Evolutionary conservation across 2,888 invertebrate genomes (phyloP).

Genomic region (Drosophila bunnanda): DNA sequence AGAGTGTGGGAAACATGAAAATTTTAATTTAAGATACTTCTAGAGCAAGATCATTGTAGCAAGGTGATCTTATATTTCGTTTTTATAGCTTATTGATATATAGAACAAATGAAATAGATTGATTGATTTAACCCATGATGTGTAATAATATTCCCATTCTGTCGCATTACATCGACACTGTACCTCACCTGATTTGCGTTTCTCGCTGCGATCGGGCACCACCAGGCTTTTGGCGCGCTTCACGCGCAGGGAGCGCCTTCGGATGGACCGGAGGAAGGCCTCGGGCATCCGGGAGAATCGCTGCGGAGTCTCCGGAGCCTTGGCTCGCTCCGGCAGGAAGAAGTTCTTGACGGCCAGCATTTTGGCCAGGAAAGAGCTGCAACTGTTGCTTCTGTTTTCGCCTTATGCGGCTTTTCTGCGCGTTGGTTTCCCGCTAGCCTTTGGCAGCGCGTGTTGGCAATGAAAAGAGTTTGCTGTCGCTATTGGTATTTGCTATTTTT

Average conservation of each 20-base stretch:
- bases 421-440: conserved; percentile 25
- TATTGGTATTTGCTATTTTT: conserved; percentile 52
- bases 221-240: conserved; percentile 91
- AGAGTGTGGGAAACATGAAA: conserved; percentile 6
- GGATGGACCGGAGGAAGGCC: conserved; percentile 90
- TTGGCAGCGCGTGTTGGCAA: conserved; percentile 66
- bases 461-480: conserved; percentile 47
- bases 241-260: conserved; percentile 89
- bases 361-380: not conserved
- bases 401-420: conserved; percentile 24
- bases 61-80: too few relatives aligned
- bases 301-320: conserved; percentile 86
- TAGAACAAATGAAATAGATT: not conserved
- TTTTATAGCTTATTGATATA: too few relatives aligned
- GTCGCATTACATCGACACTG: conserved; percentile 76
- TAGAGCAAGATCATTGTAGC: not conserved
- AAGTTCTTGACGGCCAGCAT: conserved; percentile 91
- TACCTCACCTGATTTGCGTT: conserved; percentile 90
- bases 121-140: not conserved
- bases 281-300: conserved; percentile 89
- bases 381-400: conserved; percentile 28
- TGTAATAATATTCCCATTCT: conserved; percentile 1
- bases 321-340: conserved; percentile 87
- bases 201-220: conserved; percentile 87
- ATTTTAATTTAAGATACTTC: too few relatives aligned